phyloP scores from a whole-genome alignment of 2,113 vertebrate genomes.

The Rhodinocichla rosea region DNA sequence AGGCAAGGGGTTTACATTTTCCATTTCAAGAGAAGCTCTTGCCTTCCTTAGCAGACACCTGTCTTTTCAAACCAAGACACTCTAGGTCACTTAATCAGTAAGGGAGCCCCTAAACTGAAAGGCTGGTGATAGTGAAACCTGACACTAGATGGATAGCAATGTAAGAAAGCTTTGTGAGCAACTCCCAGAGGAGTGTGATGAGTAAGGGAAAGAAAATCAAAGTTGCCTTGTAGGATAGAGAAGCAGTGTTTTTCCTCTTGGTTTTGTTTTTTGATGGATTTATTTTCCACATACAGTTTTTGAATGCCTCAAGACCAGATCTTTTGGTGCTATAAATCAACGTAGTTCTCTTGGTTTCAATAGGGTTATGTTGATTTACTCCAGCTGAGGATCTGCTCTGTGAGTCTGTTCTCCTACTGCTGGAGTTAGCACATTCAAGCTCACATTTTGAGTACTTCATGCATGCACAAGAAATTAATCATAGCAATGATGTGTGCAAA shows the following conservation, averaged over 20 bases:
- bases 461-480: slow-evolving; percentile 32
- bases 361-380: slow-evolving; percentile 20
- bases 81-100: not conserved
- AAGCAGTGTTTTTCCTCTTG: not conserved
- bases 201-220: not conserved
- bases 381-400: slow-evolving; percentile 24
- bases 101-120: slow-evolving; percentile 12
- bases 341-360: not conserved
- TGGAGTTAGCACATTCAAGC: slow-evolving; percentile 10
- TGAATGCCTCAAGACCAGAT: not conserved
- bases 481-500: slow-evolving; percentile 21
- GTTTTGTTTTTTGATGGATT: not conserved
- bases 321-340: not conserved
- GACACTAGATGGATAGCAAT: not conserved
- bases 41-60: not conserved
- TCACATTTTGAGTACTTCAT: not conserved
- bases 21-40: not conserved
- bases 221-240: not conserved
- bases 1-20: not conserved
- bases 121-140: slow-evolving; percentile 20
- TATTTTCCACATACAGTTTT: not conserved
- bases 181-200: not conserved
- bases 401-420: not conserved
- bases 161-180: slow-evolving; percentile 1
- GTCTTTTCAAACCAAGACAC: not conserved